Percentiles rank a stretch among this genome's conserved stretches.
Evolutionary conservation across 2,888 invertebrate species (phyloP).

Genomic region (Phyllotreta cruciferae): DNA sequence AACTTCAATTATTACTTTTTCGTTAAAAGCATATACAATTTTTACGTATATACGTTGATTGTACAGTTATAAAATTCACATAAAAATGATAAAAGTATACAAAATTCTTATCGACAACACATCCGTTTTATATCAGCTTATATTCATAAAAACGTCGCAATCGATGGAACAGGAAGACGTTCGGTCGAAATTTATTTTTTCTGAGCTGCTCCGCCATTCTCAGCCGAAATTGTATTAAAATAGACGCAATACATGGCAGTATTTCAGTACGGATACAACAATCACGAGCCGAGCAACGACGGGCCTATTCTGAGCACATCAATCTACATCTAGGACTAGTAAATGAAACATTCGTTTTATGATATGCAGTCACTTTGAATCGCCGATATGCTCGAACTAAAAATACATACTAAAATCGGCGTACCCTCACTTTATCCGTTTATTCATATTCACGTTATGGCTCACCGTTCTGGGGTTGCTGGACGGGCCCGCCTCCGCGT

Average conservation of each 20-base stretch:
- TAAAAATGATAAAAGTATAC: neutral
- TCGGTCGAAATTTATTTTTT: neutral
- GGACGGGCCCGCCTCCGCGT: slow-evolving; percentile 66
- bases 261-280: too few species aligned
- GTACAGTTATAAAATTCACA: slow-evolving; percentile 32
- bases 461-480: slow-evolving; percentile 46
- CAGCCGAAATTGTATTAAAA: too few species aligned
- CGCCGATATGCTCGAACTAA: slow-evolving; percentile 38
- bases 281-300: too few species aligned
- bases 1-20: slow-evolving; percentile 3
- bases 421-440: slow-evolving; percentile 45
- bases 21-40: slow-evolving; percentile 4
- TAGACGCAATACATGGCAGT: too few species aligned
- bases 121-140: too few species aligned
- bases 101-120: too few species aligned
- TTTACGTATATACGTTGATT: slow-evolving; percentile 39
- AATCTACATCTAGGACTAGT: slow-evolving; percentile 49
- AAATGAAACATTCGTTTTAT: slow-evolving; percentile 37
- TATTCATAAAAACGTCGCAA: neutral
- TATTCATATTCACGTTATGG: slow-evolving; percentile 49
- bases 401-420: slow-evolving; percentile 31
- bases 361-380: slow-evolving; percentile 30
- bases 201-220: too few species aligned
- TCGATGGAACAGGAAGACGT: slow-evolving; percentile 11
- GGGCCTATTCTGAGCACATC: slow-evolving; percentile 29